phyloP scores from a whole-genome alignment of 2,888 invertebrate species.

The Microplitis manilae region DNA sequence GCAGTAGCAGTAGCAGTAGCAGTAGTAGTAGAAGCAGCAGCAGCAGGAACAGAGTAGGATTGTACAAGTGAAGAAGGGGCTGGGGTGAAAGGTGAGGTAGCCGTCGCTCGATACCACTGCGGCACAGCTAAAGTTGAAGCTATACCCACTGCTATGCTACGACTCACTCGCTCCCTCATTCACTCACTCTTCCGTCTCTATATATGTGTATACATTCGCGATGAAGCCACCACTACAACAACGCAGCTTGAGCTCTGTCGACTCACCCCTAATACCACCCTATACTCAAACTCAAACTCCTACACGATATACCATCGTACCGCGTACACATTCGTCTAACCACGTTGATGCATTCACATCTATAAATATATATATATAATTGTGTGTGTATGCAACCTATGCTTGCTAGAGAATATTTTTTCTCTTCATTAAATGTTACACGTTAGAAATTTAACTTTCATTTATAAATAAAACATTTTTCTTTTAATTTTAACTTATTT shows the following conservation, averaged over 20 bases:
- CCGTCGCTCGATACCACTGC: conserved; percentile 71
- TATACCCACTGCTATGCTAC: conserved; percentile 50
- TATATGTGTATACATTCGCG: neutral
- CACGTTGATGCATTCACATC: conserved; percentile 23
- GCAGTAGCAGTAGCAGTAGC: conserved; percentile 5
- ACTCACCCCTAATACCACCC: conserved; percentile 19
- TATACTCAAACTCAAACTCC: neutral
- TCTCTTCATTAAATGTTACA: neutral
- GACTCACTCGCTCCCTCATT: conserved; percentile 41
- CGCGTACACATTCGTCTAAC: conserved; percentile 18
- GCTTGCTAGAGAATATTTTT: neutral
- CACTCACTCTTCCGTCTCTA: conserved; percentile 14
- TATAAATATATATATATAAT: conserved; percentile 1
- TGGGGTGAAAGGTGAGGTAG: conserved; percentile 56
- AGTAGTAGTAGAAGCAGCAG: neutral
- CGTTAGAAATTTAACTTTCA: neutral
- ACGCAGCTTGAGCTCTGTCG: conserved; percentile 36
- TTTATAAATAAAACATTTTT: neutral
- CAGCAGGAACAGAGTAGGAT: conserved; percentile 47
- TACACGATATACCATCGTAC: conserved; percentile 10
- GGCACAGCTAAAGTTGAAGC: conserved; percentile 69
- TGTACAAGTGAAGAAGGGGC: conserved; percentile 52
- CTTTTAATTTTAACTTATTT: too few relatives aligned
- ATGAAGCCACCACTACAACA: conserved; percentile 19
- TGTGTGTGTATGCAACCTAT: neutral